These are phyloP conservation scores for Girardinus metallicus DNA, from an alignment of 2,797 vertebrate genomes.

Conservation along the genomic window DNA sequence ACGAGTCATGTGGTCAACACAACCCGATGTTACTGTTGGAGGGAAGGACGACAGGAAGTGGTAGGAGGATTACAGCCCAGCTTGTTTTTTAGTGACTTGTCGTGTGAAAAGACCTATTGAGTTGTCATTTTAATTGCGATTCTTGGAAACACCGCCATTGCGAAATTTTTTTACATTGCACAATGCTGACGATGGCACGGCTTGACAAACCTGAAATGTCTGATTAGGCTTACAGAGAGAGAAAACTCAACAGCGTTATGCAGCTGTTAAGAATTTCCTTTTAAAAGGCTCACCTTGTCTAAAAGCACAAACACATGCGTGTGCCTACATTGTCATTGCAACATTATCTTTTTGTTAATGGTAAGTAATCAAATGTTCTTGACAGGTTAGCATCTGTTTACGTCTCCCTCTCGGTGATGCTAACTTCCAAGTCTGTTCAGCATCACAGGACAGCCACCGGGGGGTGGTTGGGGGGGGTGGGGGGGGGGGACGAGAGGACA, in stretches of 20 bases:
- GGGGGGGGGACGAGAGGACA: constrained; percentile 29
- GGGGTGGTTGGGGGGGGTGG: constrained; percentile 50
- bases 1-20: no score
- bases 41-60: no score
- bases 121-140: no score
- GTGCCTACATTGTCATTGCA: neutral
- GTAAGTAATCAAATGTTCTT: constrained; percentile 34
- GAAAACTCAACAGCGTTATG: constrained; percentile 14
- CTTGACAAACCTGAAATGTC: constrained; percentile 23
- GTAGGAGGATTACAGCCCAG: no score
- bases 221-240: constrained; percentile 21
- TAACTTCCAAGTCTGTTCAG: constrained; percentile 52
- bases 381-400: constrained; percentile 59
- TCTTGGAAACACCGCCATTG: no score
- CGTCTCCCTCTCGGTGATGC: constrained; percentile 43
- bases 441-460: constrained; percentile 54
- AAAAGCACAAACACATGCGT: constrained; percentile 24
- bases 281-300: constrained; percentile 31
- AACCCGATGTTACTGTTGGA: no score
- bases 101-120: no score
- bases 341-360: constrained; percentile 14
- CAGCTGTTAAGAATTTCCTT: constrained; percentile 28
- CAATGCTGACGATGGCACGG: constrained; percentile 5
- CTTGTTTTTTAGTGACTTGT: no score
- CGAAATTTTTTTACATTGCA: neutral